Base-by-base conservation (phyloP, 64 coral and sea anemone genomes). In the Actinia equina region DNA sequence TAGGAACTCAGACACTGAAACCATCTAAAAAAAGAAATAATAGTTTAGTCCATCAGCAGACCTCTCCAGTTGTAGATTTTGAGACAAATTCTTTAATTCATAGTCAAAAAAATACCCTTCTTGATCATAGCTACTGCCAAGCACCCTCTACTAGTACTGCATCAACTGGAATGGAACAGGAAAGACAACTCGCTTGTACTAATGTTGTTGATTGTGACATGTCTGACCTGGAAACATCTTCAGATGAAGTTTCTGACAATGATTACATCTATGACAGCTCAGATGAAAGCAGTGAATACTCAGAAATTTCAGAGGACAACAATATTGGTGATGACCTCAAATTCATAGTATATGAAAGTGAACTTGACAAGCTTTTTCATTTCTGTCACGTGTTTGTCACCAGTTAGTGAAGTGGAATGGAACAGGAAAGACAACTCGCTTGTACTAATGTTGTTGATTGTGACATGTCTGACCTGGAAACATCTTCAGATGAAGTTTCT, bases 331-430 rank as follows among this genome's bases (percentile, higher is more conserved):
- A 77, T 77, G 53, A 86, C 84, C 67, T 69, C 67, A 86, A 60
- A 86, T 86, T 69, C 46, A 86, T 86, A 71, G 85, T 86, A 44
- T 86, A 71, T 86, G 85, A 86, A 71, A 71, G 61, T 25, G 61
- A 86, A 86, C 62, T 86, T 71, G 71, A 86, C 30, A 63, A 86
- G 71, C 52, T 86, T 71, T 86, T 86, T 63, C 70, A 86, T 25
- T 92, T 92, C 49, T 92, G 91, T 61, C 91, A 85, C 5, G 22
- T 92, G 91, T 88, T 59, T 61, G 6, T 83, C 91, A 12, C 43
- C 80, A 14, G 86, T 87, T 12, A 56, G 70, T 43, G 81, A 18
- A 11, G 41, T 58, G 22, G 78, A 70, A 58, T n/a, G n/a, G n/a
- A n/a, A n/a, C n/a, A n/a, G n/a, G n/a, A n/a, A n/a, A n/a, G n/a